Conservation (phyloP, 2,113 vertebrate genomes). For the Myotis brandtii region DNA sequence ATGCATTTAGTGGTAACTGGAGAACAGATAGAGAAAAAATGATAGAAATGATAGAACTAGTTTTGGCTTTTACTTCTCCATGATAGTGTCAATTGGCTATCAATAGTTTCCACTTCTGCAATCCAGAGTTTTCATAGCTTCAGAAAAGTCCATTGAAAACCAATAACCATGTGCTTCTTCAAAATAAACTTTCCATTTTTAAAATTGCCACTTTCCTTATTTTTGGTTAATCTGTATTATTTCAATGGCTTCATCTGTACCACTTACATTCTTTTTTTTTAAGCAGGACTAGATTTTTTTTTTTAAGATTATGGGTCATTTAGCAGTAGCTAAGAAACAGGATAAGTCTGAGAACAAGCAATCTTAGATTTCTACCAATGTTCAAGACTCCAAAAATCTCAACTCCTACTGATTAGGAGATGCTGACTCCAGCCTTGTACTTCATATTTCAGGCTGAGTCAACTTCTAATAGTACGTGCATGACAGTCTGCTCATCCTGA, state of each 20-base stretch:
- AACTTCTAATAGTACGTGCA: rapidly evolving
- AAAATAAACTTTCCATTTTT: neutral
- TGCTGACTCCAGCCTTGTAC: neutral
- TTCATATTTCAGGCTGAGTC: neutral
- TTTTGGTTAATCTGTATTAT: neutral
- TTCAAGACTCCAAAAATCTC: neutral
- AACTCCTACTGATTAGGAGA: neutral
- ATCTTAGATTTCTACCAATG: neutral
- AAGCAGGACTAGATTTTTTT: neutral
- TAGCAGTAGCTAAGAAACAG: slow-evolving; percentile 4
- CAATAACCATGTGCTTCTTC: neutral
- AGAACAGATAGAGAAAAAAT: neutral
- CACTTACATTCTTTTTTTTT: neutral
- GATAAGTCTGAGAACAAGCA: neutral
- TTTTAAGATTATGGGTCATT: neutral
- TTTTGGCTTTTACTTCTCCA: slow-evolving; percentile 8
- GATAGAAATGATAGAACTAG: neutral
- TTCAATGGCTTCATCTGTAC: neutral
- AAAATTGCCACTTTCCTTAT: neutral
- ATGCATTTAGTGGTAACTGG: neutral
- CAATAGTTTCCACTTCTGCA: neutral
- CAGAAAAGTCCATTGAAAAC: neutral
- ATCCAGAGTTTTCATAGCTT: neutral
- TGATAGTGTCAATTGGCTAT: neutral
- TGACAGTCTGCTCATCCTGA: too few species aligned